These are phyloP conservation scores for Leptinotarsa texana DNA, from an alignment of 1,140 invertebrate genomes.

Conservation along the genomic window DNA sequence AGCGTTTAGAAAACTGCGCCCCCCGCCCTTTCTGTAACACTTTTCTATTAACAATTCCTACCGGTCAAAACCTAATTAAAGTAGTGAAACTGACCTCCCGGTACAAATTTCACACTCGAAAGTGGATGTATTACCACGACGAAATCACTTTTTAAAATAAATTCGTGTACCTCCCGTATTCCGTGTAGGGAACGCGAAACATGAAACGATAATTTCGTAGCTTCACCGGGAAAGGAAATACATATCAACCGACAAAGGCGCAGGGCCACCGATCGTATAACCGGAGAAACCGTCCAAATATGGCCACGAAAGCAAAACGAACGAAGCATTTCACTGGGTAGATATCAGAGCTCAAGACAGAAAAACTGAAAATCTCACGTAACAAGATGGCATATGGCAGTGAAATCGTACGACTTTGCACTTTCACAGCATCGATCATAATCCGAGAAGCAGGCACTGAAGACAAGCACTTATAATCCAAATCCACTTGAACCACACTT, in stretches of 20 bases:
- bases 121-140: too few relatives aligned
- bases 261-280: neutral
- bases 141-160: too few relatives aligned
- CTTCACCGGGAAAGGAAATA: neutral
- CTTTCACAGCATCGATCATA: constrained; percentile 20
- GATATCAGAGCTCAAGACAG: neutral
- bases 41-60: too few relatives aligned
- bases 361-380: constrained; percentile 15
- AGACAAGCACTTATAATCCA: constrained; percentile 18
- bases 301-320: constrained; percentile 1
- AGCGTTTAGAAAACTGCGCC: too few relatives aligned
- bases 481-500: constrained; percentile 19
- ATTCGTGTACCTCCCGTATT: too few relatives aligned
- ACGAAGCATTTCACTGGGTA: constrained; percentile 7
- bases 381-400: constrained; percentile 24
- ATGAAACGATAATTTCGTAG: too few relatives aligned
- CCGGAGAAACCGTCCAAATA: constrained; percentile 2
- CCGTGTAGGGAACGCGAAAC: too few relatives aligned
- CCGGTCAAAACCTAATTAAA: too few relatives aligned
- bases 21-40: too few relatives aligned
- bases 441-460: constrained; percentile 15
- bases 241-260: neutral
- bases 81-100: too few relatives aligned
- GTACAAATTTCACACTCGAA: too few relatives aligned
- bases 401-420: constrained; percentile 19